Evolutionary conservation across 2,113 vertebrate genomes (phyloP).

Genomic region (Nesoenas mayeri): DNA sequence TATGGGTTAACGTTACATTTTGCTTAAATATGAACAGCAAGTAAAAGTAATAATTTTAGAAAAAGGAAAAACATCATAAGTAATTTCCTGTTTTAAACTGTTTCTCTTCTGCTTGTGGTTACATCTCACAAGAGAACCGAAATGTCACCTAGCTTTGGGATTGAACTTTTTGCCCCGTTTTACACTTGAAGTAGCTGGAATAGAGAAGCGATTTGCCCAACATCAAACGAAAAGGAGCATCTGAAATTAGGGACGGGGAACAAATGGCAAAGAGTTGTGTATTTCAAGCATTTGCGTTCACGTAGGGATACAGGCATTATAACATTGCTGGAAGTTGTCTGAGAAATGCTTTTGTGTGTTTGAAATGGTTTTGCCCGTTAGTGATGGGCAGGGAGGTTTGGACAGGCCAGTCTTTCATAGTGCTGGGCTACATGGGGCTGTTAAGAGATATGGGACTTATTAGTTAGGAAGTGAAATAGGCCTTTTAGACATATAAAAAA

Average conservation of each 20-base stretch:
- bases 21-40: background rate
- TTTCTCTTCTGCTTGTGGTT: background rate
- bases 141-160: background rate
- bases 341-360: background rate
- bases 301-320: accelerated
- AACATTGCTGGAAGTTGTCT: background rate
- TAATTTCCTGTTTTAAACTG: background rate
- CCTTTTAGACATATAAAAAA: background rate
- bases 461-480: background rate
- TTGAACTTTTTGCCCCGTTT: background rate
- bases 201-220: background rate
- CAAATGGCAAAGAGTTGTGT: background rate
- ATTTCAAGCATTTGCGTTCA: background rate
- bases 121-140: background rate
- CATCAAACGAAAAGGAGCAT: background rate
- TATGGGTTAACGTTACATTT: background rate
- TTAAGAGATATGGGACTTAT: background rate
- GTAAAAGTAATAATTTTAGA: background rate
- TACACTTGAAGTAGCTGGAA: background rate
- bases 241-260: background rate
- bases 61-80: background rate
- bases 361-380: background rate
- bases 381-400: background rate
- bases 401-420: background rate
- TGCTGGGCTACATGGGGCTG: accelerated